Conservation (phyloP, 2,797 vertebrate genomes). For the Sebastes itinus region DNA sequence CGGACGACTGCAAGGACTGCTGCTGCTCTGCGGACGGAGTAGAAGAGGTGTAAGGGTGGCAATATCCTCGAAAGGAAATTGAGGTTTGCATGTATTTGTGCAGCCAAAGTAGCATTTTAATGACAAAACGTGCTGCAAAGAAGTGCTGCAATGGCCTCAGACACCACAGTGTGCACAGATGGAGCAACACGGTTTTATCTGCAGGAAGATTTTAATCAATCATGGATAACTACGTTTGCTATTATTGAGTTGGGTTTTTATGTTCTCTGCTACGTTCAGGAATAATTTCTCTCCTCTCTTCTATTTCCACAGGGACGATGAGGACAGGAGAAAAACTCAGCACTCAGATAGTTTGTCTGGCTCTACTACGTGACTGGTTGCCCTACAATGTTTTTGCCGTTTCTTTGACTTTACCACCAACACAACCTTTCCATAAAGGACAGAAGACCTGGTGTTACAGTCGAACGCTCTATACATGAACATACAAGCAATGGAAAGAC, state of each 20-base stretch:
- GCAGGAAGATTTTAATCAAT: not conserved
- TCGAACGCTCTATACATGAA: slow-evolving; percentile 25
- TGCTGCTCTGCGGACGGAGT: not conserved
- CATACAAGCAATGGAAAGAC: slow-evolving; percentile 10
- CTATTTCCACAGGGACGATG: slow-evolving; percentile 29
- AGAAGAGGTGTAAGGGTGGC: not conserved
- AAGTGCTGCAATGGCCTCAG: not conserved
- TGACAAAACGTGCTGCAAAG: not conserved
- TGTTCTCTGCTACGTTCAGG: not conserved
- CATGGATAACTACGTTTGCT: not conserved
- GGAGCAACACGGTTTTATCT: not conserved
- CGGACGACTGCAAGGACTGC: not conserved
- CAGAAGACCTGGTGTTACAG: slow-evolving; percentile 26
- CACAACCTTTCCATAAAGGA: slow-evolving; percentile 36
- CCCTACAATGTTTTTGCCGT: slow-evolving; percentile 48
- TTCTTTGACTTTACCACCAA: slow-evolving; percentile 54
- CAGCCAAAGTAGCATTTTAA: not conserved
- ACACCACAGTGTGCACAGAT: not conserved
- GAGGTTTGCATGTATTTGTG: not conserved
- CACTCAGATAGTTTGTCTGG: slow-evolving; percentile 39
- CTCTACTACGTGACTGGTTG: slow-evolving; percentile 46
- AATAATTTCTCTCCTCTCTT: slow-evolving; percentile 14
- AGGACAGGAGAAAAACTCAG: slow-evolving; percentile 34
- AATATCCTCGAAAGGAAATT: not conserved
- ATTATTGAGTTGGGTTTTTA: not conserved